Evolutionary conservation across 1,140 invertebrate genomes (phyloP).

Genomic region (Chrysomallon squamiferum): DNA sequence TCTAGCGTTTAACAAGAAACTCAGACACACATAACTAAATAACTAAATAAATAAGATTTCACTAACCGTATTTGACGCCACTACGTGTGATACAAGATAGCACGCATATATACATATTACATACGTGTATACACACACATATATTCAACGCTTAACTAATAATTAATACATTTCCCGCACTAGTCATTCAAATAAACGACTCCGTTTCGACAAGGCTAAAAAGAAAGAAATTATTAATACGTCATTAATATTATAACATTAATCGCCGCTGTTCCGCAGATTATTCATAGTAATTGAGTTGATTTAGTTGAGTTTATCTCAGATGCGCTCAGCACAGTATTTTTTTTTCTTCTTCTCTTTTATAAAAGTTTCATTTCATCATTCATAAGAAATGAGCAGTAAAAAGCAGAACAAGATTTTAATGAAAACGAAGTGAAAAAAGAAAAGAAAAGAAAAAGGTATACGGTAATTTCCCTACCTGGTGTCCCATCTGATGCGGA

Average conservation of each 20-base stretch:
- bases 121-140: background rate
- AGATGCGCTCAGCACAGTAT: background rate
- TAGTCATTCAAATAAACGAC: background rate
- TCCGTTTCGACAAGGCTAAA: background rate
- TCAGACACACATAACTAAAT: no score
- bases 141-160: background rate
- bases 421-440: background rate
- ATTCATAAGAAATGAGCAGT: slow-evolving; percentile 1
- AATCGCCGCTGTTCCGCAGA: background rate
- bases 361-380: background rate
- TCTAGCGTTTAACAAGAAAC: no score
- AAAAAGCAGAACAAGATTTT: background rate
- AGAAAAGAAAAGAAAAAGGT: background rate
- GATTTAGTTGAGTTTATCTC: background rate
- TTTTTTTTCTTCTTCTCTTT: background rate
- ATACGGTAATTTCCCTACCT: background rate
- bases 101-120: background rate
- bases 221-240: slow-evolving; percentile 8
- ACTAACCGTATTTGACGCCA: no score
- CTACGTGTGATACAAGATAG: no score
- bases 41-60: no score
- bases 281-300: slow-evolving; percentile 5
- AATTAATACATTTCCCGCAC: background rate
- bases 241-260: slow-evolving; percentile 1
- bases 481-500: background rate